Evolutionary conservation across 2,797 vertebrate genomes (phyloP).

Genomic region (Danio jaintianensis): DNA sequence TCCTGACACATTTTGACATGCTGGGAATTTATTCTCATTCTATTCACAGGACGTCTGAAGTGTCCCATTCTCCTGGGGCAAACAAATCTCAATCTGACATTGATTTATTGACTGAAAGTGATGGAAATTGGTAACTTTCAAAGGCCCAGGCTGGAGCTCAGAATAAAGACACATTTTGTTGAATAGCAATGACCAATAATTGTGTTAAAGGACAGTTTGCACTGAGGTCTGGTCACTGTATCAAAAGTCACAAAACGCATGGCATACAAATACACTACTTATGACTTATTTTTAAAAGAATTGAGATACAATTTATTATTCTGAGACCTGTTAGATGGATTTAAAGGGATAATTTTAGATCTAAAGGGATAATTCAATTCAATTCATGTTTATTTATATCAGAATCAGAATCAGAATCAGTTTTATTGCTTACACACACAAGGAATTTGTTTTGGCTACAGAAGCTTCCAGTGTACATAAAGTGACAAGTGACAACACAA

Average conservation of each 20-base stretch:
- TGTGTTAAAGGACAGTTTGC: not conserved
- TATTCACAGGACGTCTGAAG: constrained; percentile 20
- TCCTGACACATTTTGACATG: constrained; percentile 1
- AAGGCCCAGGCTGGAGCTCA: not conserved
- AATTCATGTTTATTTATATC: too few relatives aligned
- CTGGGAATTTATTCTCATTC: constrained; percentile 25
- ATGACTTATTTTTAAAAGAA: not conserved
- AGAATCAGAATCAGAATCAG: too few relatives aligned
- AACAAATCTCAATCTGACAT: constrained; percentile 45
- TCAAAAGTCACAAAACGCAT: not conserved
- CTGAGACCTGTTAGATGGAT: not conserved
- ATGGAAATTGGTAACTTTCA: constrained; percentile 25
- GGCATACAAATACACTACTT: not conserved
- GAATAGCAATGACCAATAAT: not conserved
- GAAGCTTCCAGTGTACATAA: too few relatives aligned
- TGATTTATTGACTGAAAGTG: constrained; percentile 46
- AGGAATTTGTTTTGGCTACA: too few relatives aligned
- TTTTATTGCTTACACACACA: too few relatives aligned
- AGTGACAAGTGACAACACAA: too few relatives aligned
- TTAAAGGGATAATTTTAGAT: too few relatives aligned
- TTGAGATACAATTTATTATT: not conserved
- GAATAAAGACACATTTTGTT: not conserved
- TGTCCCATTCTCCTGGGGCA: constrained; percentile 30
- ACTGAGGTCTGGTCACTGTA: not conserved
- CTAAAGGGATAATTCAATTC: too few relatives aligned